These are phyloP conservation scores for Orientallactaga sibirica DNA, from an alignment of 2,797 vertebrate genomes.

Conservation along the genomic window DNA sequence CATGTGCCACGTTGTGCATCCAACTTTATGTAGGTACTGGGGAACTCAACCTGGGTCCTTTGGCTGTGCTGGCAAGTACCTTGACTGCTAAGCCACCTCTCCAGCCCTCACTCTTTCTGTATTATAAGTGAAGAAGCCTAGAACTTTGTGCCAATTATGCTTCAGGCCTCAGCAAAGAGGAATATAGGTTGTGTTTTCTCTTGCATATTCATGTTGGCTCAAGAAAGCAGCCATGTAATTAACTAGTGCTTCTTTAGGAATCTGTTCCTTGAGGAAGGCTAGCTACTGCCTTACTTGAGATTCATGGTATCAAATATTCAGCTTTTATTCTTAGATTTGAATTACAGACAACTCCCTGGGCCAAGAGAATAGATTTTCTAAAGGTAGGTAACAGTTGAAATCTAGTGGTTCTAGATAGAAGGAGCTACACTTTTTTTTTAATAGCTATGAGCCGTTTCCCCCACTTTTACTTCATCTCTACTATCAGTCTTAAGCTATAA, in stretches of 20 bases:
- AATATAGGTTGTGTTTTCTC: neutral
- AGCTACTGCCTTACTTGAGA: neutral
- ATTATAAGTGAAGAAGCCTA: conserved; percentile 3
- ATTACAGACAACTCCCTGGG: conserved; percentile 51
- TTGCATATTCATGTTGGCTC: conserved; percentile 39
- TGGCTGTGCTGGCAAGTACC: too few species aligned
- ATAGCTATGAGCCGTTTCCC: neutral
- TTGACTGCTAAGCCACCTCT: too few species aligned
- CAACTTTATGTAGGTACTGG: too few species aligned
- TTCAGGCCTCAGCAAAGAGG: neutral
- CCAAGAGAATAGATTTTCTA: conserved; percentile 5
- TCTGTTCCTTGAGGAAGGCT: conserved; percentile 57
- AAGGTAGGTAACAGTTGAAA: conserved; percentile 16
- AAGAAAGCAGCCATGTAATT: conserved; percentile 25
- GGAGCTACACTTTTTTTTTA: neutral
- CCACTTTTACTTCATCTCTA: neutral
- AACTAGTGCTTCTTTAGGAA: conserved; percentile 56
- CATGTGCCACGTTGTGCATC: too few species aligned
- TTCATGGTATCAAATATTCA: neutral
- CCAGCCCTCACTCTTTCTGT: neutral
- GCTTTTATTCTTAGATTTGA: conserved; percentile 20
- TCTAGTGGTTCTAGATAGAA: neutral
- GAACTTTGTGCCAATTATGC: neutral
- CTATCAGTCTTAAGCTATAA: neutral
- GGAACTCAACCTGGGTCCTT: too few species aligned